Base-by-base conservation (phyloP, 2,888 invertebrate species). In the Oscheius myriophilus region DNA sequence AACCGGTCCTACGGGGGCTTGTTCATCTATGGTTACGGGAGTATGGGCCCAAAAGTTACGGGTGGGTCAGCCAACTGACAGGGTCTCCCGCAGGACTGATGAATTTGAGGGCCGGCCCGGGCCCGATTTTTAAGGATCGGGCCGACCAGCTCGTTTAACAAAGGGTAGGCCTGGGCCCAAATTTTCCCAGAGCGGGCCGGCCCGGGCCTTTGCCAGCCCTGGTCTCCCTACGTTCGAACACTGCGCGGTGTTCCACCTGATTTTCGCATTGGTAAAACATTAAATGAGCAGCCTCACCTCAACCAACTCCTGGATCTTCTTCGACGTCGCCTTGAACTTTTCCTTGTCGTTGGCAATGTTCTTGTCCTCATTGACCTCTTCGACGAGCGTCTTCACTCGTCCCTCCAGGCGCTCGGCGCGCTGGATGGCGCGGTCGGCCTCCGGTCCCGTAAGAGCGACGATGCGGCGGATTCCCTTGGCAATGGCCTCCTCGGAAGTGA, bases 401-500 rank as follows among this genome's bases (percentile, higher is more conserved):
- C 81, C 65, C 49, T 83, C 80, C 49, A 81, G 57, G 14, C 82
- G 72, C 42, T 84, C 79, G 18, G 85, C 84, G 39, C 80, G 70
- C 18, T 78, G 76, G 58, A 82, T 79, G 23, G 84, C 84, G 42
- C 80, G 72, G 9, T 81, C 83, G 23, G 84, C 86, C 63, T 84
- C 87, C 6, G 83, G 83, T 0, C 98, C 98, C 42, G 97, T 98
- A 12, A 99, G 88, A 23, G 96, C 97, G 39, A 97, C 94, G 86
- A 99, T 96, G 86, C 98, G 55, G 12, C 98, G 90, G 61, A 97
- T 94, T 67, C 98, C 98, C 89, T 98, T 98, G 54, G 98, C 95
- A 80, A 99, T 98, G 14, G 98, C 97, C 89, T 98, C 98, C 90
- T 99, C 98, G 82, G 93, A 93, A 3, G 94, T 91, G 84, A 99